Evolutionary conservation across 2,888 invertebrate species (phyloP).

Genomic region (Caenorhabditis drosophilae): DNA sequence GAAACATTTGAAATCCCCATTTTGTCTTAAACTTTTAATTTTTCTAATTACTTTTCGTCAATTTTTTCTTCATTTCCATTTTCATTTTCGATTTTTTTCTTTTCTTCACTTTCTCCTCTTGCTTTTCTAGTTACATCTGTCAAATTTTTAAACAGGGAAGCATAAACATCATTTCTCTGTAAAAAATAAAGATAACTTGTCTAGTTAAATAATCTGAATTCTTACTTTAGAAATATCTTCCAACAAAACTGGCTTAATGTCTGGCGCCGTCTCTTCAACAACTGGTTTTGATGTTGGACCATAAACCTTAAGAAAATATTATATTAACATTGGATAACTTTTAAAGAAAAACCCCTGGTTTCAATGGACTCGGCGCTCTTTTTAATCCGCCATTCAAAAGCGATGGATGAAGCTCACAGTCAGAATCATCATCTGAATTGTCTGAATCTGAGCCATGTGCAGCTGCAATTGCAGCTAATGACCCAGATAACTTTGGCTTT

Average conservation of each 20-base stretch:
- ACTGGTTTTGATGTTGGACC: conserved; percentile 24
- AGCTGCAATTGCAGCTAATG: conserved; percentile 37
- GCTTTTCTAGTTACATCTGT: conserved; percentile 31
- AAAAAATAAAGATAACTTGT: no score
- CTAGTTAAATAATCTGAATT: no score
- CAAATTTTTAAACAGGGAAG: conserved; percentile 60
- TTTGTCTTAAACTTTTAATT: neutral
- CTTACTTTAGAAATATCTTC: conserved; percentile 18
- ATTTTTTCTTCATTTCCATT: neutral
- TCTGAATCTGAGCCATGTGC: conserved; percentile 36
- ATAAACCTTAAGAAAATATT: conserved; percentile 1
- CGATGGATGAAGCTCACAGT: conserved; percentile 55
- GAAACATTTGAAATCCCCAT: conserved; percentile 3
- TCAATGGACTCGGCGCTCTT: no score
- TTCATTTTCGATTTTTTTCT: no score
- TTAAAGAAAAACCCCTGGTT: no score
- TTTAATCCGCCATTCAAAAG: no score
- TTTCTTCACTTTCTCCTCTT: conserved; percentile 14
- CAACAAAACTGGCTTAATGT: neutral
- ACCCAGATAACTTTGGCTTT: no score
- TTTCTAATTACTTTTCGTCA: neutral
- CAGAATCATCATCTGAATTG: conserved; percentile 45
- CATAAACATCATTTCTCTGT: conserved; percentile 60
- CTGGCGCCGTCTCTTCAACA: conserved; percentile 3
- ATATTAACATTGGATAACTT: no score